A percentile compares a stretch with the other conserved stretches of the same genome.
These are phyloP conservation scores for Austrofundulus limnaeus DNA, from an alignment of 2,113 vertebrate species.

Conservation along the genomic window DNA sequence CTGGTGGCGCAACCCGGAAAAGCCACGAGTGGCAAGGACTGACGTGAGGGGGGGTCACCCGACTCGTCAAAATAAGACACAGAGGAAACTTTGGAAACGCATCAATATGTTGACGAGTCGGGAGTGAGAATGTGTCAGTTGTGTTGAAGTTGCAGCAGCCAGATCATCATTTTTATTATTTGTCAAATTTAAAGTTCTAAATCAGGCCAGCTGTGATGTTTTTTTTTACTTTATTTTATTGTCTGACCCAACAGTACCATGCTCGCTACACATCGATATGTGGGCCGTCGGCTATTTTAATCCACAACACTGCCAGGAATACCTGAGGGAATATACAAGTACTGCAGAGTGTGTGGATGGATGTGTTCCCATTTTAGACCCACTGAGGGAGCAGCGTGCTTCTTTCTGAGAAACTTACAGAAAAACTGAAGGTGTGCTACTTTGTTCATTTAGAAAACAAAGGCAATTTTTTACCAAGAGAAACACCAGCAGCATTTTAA, in stretches of 20 bases:
- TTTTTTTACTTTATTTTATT: not conserved
- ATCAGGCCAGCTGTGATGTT: slow-evolving; percentile 31
- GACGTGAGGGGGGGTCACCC: no score
- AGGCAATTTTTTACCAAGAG: no score
- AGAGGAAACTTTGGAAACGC: no score
- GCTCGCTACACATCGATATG: slow-evolving; percentile 61
- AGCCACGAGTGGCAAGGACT: no score
- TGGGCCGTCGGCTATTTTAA: slow-evolving; percentile 82
- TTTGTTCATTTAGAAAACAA: not conserved
- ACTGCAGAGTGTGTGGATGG: slow-evolving; percentile 46
- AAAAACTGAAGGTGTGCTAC: not conserved
- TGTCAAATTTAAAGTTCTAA: slow-evolving; percentile 8
- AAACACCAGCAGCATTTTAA: no score
- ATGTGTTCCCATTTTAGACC: slow-evolving; percentile 12
- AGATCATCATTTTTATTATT: slow-evolving; percentile 2
- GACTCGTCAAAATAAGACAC: no score
- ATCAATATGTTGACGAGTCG: no score
- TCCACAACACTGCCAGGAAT: slow-evolving; percentile 73
- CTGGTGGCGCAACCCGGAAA: no score
- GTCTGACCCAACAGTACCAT: slow-evolving; percentile 52
- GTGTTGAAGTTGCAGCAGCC: not conserved
- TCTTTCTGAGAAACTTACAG: not conserved
- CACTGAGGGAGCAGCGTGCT: not conserved
- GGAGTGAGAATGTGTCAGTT: no score
- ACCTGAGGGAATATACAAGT: slow-evolving; percentile 72